Conservation (phyloP, 2,888 invertebrate genomes). For the Cantharis lateralis region DNA sequence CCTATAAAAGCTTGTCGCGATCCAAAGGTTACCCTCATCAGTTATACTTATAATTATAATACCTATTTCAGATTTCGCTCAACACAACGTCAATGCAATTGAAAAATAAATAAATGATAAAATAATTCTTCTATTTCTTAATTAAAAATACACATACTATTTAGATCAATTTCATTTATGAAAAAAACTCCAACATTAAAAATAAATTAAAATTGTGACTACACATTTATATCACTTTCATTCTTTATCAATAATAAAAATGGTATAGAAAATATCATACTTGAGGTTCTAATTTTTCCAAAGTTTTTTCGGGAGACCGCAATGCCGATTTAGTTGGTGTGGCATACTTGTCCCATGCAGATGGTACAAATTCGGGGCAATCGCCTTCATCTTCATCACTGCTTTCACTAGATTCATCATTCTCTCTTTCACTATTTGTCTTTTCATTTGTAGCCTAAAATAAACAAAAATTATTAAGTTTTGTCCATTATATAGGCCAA, state of each 20-base stretch:
- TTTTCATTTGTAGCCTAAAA: conserved; percentile 23
- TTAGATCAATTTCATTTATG: background rate
- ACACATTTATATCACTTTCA: background rate
- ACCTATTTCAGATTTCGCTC: background rate
- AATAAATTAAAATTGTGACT: background rate
- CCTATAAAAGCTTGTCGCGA: no score
- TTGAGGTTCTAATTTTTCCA: conserved; percentile 39
- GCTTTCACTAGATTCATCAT: conserved; percentile 43
- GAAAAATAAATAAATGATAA: background rate
- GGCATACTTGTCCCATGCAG: conserved; percentile 80
- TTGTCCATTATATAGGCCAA: background rate
- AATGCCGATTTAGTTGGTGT: conserved; percentile 77
- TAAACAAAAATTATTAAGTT: background rate
- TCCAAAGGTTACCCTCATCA: background rate
- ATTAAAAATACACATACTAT: background rate
- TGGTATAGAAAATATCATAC: conserved; percentile 7
- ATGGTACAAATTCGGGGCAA: conserved; percentile 72
- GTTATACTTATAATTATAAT: background rate
- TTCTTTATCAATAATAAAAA: background rate
- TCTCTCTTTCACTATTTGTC: conserved; percentile 43
- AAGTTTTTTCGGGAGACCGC: conserved; percentile 63
- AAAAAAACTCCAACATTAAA: background rate
- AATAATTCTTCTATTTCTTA: background rate
- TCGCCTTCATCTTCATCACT: conserved; percentile 66
- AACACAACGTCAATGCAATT: background rate